Evolutionary conservation across 2,797 vertebrate genomes (phyloP), one percentile per base, ranked within the genome.

Genomic region (Karalla daura): DNA sequence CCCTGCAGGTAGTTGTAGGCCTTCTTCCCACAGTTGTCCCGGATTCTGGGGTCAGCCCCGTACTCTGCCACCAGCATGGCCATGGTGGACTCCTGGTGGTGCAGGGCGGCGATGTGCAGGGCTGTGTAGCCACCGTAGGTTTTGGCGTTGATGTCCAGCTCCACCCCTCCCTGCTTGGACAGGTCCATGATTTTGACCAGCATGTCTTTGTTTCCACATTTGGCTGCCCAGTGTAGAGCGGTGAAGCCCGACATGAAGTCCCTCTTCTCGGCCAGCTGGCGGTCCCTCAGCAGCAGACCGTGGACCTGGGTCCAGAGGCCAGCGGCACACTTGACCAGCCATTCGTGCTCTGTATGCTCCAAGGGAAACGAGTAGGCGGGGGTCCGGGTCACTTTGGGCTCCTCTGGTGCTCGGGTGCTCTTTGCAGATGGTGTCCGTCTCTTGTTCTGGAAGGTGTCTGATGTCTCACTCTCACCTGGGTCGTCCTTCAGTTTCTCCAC

Each of bases 161-260:
- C 88, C 0, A 74, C 27, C 0, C 94, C 95, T 0, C 76, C 88
- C 0, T 86, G 59, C 53, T 68, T 88, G 0, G 95, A 92, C 1
- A 89, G 50, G 1, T 94, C 88, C 5, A 97, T 91, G 25, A 98
- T 91, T 37, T 88, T 94, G 2, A 76, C 69, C 30, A 96, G 88
- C 93, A 97, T 97, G 0, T 95, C 89, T 0, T 78, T 78, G 89
- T 96, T 94, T 1, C 97, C 97, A 0, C 81, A 92, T 79, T 99
- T 99, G 64, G 94, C 96, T 0, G 95, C 96, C 98, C 97, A 98
- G 74, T 99, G 98, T 33, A 98, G 83, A 3, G 94, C 96, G 0
- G 96, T 99, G 92, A 97, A 98, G 18, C 97, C 97, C 0, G 95
- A 96, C 70, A 95, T 94, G 90, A 98, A 98, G 86, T 99, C 97